Evolutionary conservation across 2,113 vertebrate genomes (phyloP), one percentile per base, ranked within the genome.

Genomic region (Callaeas wilsoni): DNA sequence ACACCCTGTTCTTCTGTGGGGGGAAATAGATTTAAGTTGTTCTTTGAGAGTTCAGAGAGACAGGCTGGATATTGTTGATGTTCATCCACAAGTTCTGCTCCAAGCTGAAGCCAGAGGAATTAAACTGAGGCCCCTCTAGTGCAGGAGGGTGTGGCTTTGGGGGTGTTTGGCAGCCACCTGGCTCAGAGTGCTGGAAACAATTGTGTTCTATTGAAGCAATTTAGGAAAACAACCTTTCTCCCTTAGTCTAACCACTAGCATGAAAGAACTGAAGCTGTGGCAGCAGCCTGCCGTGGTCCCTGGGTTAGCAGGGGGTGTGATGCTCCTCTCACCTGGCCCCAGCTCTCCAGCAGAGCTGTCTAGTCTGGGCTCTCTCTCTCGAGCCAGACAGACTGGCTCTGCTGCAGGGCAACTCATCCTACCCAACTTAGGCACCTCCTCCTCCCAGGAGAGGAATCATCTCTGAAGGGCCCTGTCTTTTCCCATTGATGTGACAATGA

Each of bases 391-490:
- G 74, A 29, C 44, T 55, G 81, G 29, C 21, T 80, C 8, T 77
- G 42, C 83, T 88, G 41, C 47, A 95, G 68, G 68, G 21, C 21
- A 70, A 3, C 22, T 93, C 39, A 74, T 57, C 68, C 37, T 44
- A 6, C 41, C 25, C n/a, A 7, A 4, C 16, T 65, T 15, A 86
- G 80, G 60, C 53, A 64, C 26, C 19, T 87, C 39, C 47, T 87
- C 30, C 74, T 93, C 55, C 1, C 1, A 62, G 84, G 37, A 42
- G 22, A 35, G 41, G 16, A 75, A 55, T 71, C 1, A 19, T 23
- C 53, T 77, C 76, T 77, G 85, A 73, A 86, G 53, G 42, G 20
- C 69, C 14, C n/a, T 90, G 29, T 88, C 83, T 73, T 76, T 92
- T 67, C 59, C n/a, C 63, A 33, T 12, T 44, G 52, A 29, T 12